phyloP scores from a whole-genome alignment of 2,113 vertebrate genomes.

The Monopterus albus region DNA sequence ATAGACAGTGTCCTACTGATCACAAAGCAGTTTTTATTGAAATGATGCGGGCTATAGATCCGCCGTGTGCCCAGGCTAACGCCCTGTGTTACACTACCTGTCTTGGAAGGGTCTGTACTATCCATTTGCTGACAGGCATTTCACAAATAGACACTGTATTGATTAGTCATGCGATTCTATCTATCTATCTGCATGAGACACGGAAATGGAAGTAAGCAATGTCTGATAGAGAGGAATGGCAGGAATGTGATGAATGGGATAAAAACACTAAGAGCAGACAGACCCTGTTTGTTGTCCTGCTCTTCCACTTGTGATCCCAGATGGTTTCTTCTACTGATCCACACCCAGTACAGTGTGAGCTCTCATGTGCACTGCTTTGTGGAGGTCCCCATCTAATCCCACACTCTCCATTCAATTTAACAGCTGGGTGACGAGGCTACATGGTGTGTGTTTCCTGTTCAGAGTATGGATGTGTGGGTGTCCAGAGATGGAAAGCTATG shows the following conservation, averaged over 20 bases:
- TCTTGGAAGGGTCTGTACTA: neutral
- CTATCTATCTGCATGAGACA: neutral
- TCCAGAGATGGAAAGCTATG: constrained; percentile 89
- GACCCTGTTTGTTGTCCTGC: constrained; percentile 57
- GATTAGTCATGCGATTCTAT: constrained; percentile 35
- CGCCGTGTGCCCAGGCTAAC: constrained; percentile 12
- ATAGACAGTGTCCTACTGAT: neutral
- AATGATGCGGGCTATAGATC: neutral
- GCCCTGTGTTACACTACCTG: constrained; percentile 15
- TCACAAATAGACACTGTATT: constrained; percentile 48
- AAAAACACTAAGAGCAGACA: constrained; percentile 40
- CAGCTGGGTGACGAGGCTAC: constrained; percentile 47
- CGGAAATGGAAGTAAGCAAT: constrained; percentile 33
- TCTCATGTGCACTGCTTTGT: neutral
- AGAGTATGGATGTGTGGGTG: constrained; percentile 55
- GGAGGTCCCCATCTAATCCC: constrained; percentile 10
- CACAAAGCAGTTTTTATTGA: neutral
- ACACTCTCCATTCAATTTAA: constrained; percentile 7
- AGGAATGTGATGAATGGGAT: constrained; percentile 75
- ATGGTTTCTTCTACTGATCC: constrained; percentile 7
- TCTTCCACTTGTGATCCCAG: constrained; percentile 29
- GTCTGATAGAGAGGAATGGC: constrained; percentile 58
- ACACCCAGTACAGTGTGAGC: constrained; percentile 21
- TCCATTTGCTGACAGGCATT: constrained; percentile 38
- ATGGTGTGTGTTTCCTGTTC: constrained; percentile 56